Base-by-base conservation (phyloP, 2,797 vertebrate species). In the Oreonectes daqikongensis region DNA sequence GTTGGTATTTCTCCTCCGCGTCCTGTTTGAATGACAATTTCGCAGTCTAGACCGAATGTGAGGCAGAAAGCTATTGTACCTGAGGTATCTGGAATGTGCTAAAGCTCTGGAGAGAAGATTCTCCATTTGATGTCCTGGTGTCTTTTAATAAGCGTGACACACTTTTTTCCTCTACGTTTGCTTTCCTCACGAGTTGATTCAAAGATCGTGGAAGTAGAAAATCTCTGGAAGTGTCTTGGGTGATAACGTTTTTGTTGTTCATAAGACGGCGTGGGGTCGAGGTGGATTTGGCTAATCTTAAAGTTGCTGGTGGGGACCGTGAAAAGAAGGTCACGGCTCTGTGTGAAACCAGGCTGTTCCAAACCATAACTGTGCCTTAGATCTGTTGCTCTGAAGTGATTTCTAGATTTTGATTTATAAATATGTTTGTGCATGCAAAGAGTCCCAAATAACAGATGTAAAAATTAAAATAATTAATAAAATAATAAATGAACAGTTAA, bases 161-260 rank as follows among this genome's bases (percentile, higher is more conserved):
- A 32, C 53, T 82, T 76, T 81, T 44, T 72, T 3, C 4, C 73
- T 69, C 42, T 53, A 67, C 20, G 26, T 46, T 69, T 17, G 61
- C 77, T 63, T 70, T 76, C 64, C 68, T 83, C 72, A 79, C 67
- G 73, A 87, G 85, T 81, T 81, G 67, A 1, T 77, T 83, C 84
- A 78, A 60, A 79, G 79, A 83, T 79, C 48, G 59, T 68, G 35
- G 18, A 63, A 55, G 69, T 67, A 69, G 78, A 85, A 87, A 86
- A 90, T 89, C 84, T 79, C 44, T 79, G 57, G 48, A 84, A 84
- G 85, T 85, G 82, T 81, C 85, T 73, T 65, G 70, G 70, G 50
- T 55, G 46, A 84, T 77, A 79, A 82, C 78, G 86, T 79, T 81
- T 61, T 79, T 70, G 63, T 77, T 79, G 83, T 35, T 61, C 22